Evolutionary conservation across 30 jellyfish, hydroid and myxozoan genomes (phyloP).

Genomic region (Aurelia sp.): DNA sequence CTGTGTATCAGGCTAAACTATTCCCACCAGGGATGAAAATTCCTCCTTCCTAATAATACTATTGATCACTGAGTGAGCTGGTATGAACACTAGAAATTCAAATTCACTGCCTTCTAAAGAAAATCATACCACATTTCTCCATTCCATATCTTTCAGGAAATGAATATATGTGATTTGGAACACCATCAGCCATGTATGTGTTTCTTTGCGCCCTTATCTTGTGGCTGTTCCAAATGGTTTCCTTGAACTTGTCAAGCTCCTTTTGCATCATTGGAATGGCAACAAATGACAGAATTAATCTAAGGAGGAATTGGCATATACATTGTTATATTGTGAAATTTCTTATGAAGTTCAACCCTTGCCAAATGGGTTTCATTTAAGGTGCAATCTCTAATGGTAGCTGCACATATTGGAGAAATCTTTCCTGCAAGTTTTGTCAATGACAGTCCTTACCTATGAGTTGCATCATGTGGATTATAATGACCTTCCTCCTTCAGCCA

Average conservation of each 20-base stretch:
- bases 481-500: constrained; percentile 11
- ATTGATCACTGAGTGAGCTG: too few relatives aligned
- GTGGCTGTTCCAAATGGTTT: constrained; percentile 14
- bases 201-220: not conserved
- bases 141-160: constrained; percentile 22
- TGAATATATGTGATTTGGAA: constrained; percentile 10
- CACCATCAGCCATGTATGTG: constrained; percentile 21
- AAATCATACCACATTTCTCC: constrained; percentile 3
- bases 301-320: not conserved
- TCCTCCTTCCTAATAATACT: too few relatives aligned
- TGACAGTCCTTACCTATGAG: constrained; percentile 12
- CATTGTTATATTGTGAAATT: not conserved
- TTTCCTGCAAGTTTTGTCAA: too few relatives aligned
- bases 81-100: too few relatives aligned
- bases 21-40: too few relatives aligned
- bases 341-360: not conserved
- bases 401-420: too few relatives aligned
- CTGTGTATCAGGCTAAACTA: too few relatives aligned
- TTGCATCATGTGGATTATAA: constrained; percentile 17
- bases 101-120: too few relatives aligned
- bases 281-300: constrained; percentile 12
- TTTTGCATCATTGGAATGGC: constrained; percentile 8
- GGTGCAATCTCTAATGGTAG: too few relatives aligned
- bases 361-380: not conserved
- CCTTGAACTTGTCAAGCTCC: constrained; percentile 3